Percentiles rank a stretch among this genome's conserved stretches.
These are phyloP conservation scores for Alcis repandata DNA, from an alignment of 2,888 invertebrate genomes.

Conservation along the genomic window DNA sequence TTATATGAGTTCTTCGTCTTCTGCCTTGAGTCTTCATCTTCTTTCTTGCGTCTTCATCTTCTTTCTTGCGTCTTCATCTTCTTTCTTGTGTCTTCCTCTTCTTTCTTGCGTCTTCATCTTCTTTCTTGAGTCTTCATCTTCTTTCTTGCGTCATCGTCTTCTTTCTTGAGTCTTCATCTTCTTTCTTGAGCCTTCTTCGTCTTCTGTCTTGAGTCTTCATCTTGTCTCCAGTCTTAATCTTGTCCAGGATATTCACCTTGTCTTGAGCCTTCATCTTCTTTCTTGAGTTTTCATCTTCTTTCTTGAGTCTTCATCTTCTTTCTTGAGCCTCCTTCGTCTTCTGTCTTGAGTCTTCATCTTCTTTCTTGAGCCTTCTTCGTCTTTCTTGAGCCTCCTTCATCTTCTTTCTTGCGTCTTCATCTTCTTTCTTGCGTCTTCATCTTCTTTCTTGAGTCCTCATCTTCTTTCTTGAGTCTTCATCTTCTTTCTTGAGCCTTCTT, in stretches of 20 bases:
- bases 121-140: too few species aligned
- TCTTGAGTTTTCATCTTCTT: not conserved
- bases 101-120: too few species aligned
- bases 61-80: too few species aligned
- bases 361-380: not conserved
- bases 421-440: conserved; percentile 5
- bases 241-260: too few species aligned
- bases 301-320: not conserved
- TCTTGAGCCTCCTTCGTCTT: not conserved
- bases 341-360: too few species aligned
- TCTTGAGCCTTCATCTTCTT: not conserved
- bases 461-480: not conserved
- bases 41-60: too few species aligned
- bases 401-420: conserved; percentile 1
- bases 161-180: not conserved
- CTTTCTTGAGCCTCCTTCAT: conserved; percentile 1
- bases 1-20: too few species aligned
- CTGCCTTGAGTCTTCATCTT: too few species aligned
- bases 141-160: too few species aligned
- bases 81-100: too few species aligned
- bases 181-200: not conserved
- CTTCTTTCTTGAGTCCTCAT: not conserved
- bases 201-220: not conserved
- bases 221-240: not conserved
- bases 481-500: not conserved